Percentiles rank a stretch among this genome's conserved stretches.
Evolutionary conservation across 2,797 vertebrate genomes (phyloP).

Genomic region (Thunnus albacares): DNA sequence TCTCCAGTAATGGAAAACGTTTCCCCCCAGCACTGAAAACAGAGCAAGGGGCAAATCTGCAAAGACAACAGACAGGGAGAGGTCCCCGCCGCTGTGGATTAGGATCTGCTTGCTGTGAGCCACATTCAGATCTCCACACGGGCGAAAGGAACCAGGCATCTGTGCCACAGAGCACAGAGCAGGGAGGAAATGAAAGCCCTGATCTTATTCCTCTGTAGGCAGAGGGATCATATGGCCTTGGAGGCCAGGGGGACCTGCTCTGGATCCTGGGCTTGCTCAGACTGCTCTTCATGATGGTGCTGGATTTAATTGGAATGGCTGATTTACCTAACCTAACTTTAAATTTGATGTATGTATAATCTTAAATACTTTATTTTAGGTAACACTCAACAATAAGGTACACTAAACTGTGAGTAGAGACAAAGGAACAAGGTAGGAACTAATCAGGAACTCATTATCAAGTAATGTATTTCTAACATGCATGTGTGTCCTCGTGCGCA

Average conservation of each 20-base stretch:
- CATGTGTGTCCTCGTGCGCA: too few relatives aligned
- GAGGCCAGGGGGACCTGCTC: conserved; percentile 57
- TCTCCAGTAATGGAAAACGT: conserved; percentile 69
- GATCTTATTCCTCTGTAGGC: conserved; percentile 53
- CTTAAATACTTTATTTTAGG: not conserved
- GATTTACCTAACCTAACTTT: not conserved
- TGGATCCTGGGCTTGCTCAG: conserved; percentile 25
- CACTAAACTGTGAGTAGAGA: not conserved
- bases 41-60: conserved; percentile 75
- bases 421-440: not conserved
- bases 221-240: conserved; percentile 61
- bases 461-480: too few relatives aligned
- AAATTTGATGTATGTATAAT: not conserved
- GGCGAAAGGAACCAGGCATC: conserved; percentile 61
- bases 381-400: not conserved
- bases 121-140: conserved; percentile 60
- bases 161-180: conserved; percentile 53
- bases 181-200: conserved; percentile 68
- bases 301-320: not conserved
- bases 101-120: conserved; percentile 67
- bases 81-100: conserved; percentile 59
- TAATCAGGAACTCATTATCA: too few relatives aligned
- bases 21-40: conserved; percentile 59
- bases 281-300: conserved; percentile 8
- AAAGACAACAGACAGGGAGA: conserved; percentile 79